These are phyloP conservation scores for Brienomyrus brachyistius DNA, from an alignment of 2,113 vertebrate genomes.

Conservation along the genomic window DNA sequence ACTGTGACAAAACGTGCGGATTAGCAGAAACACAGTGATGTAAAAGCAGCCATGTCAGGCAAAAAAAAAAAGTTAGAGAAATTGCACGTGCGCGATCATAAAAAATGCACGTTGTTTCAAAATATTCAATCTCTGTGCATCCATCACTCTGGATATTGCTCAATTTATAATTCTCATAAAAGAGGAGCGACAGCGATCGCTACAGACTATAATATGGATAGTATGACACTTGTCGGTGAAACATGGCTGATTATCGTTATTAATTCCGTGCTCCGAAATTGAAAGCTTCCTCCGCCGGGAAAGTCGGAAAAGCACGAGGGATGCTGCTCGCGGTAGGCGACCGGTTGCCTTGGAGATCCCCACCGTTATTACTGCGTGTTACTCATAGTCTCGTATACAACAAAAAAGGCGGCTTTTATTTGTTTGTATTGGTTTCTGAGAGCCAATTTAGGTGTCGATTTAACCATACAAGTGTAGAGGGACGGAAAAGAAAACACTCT, in stretches of 20 bases:
- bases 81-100: neutral
- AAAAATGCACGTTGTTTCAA: neutral
- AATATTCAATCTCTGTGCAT: neutral
- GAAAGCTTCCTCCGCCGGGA: neutral
- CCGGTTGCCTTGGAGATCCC: neutral
- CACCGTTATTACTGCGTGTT: neutral
- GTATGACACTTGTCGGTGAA: neutral
- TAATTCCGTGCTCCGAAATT: neutral
- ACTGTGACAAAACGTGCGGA: neutral
- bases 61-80: neutral
- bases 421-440: neutral
- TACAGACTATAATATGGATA: neutral
- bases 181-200: neutral
- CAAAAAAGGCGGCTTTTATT: neutral
- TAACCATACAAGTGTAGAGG: neutral
- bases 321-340: neutral
- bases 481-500: neutral
- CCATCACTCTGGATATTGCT: neutral
- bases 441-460: neutral
- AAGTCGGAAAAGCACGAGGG: neutral
- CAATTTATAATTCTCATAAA: neutral
- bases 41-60: neutral
- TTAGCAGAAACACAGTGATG: neutral
- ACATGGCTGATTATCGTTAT: neutral
- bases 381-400: neutral